Conservation (phyloP, 2,888 invertebrate species). For the Megalurothrips usitatus region DNA sequence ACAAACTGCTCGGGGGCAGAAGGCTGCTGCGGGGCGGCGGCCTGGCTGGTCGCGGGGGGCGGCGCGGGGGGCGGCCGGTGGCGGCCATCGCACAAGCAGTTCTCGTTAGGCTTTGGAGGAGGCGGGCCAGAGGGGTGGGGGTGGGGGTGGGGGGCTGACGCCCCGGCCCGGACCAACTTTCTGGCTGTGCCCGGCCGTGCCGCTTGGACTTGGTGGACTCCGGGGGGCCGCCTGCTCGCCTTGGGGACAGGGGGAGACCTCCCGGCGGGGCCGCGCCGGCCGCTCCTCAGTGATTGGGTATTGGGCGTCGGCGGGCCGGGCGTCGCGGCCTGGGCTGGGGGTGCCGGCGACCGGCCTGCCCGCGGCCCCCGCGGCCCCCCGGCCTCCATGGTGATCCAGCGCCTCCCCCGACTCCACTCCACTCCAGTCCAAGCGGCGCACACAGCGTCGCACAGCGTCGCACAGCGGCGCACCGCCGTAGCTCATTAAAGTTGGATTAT, state of each 20-base stretch:
- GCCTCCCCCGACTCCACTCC: too few relatives aligned
- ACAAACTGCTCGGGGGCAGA: not conserved
- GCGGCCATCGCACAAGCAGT: not conserved
- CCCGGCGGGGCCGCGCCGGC: too few relatives aligned
- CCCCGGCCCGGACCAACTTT: not conserved
- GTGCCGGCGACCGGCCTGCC: not conserved
- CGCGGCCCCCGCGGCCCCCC: not conserved
- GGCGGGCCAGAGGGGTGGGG: too few relatives aligned
- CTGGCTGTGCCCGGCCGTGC: not conserved
- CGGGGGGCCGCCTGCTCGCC: not conserved
- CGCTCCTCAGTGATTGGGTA: not conserved
- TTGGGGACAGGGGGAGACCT: too few relatives aligned
- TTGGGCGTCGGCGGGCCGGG: not conserved
- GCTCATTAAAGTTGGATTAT: slow-evolving; percentile 23
- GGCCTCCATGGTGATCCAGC: not conserved
- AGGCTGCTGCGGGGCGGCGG: not conserved
- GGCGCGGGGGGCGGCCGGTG: not conserved
- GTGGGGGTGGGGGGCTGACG: not conserved
- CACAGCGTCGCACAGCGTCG: too few relatives aligned
- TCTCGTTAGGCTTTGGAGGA: not conserved
- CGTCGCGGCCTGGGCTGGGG: not conserved
- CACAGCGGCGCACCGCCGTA: not conserved
- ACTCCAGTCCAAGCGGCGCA: not conserved
- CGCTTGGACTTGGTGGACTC: not conserved
- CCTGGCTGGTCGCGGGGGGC: not conserved